These are phyloP conservation scores for Lycopodina hypogea DNA, from an alignment of 37 sponge, comb jelly and placozoan genomes.

Conservation along the genomic window DNA sequence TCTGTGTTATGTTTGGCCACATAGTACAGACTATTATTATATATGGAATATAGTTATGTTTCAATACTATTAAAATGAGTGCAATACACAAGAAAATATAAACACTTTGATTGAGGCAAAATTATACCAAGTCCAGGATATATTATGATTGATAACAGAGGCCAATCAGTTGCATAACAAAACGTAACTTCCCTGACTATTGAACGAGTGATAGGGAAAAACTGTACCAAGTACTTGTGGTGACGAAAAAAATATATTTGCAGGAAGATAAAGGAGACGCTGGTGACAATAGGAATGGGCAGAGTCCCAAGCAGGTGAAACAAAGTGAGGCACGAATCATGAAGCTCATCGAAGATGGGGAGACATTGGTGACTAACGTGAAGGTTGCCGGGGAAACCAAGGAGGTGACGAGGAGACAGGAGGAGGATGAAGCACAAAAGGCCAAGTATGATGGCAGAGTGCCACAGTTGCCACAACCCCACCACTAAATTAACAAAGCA, in stretches of 20 bases:
- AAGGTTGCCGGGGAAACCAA: conserved; percentile 84
- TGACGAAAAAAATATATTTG: background rate
- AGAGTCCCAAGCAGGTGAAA: conserved; percentile 70
- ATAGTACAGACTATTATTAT: too few relatives aligned
- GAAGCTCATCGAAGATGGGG: conserved; percentile 79
- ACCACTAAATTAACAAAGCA: background rate
- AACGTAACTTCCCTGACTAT: too few relatives aligned
- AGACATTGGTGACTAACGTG: conserved; percentile 87
- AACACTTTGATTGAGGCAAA: too few relatives aligned
- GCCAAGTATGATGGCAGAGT: conserved; percentile 36
- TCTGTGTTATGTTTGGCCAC: too few relatives aligned
- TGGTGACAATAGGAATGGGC: conserved; percentile 66
- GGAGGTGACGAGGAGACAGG: conserved; percentile 72
- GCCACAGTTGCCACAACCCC: background rate
- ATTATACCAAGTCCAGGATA: too few relatives aligned
- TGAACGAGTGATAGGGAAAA: too few relatives aligned
- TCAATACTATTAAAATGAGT: too few relatives aligned
- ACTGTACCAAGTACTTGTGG: too few relatives aligned
- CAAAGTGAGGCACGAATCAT: conserved; percentile 73
- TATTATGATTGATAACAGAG: too few relatives aligned
- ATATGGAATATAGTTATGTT: too few relatives aligned
- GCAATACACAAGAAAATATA: too few relatives aligned
- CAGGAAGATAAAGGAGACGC: conserved; percentile 29
- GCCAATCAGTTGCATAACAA: too few relatives aligned
- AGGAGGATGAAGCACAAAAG: conserved; percentile 79